Base-by-base conservation (phyloP, 2,797 vertebrate genomes). In the Sus cebifrons region DNA sequence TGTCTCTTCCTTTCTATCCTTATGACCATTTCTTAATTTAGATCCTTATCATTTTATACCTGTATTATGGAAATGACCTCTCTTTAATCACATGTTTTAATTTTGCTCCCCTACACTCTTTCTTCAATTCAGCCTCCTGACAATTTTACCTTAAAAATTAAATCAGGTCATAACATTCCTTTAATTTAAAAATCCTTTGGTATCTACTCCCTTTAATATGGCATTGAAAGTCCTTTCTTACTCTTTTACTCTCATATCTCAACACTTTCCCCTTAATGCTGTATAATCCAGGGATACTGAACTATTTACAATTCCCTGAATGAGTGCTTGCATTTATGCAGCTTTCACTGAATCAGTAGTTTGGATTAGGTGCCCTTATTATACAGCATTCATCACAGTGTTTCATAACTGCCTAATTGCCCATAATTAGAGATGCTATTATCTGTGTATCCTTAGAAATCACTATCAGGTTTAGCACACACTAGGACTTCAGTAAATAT, bases 61-160 rank as follows among this genome's bases (percentile, higher is more conserved):
- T 68, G 21, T 56, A 73, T 89, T 71, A 67, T 67, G 21, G 56
- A 29, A 92, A 75, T 75, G 10, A 6, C 7, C 54, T 86, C 5
- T 73, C 49, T 84, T 20, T 67, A 96, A 79, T 7, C 25, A 83
- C 29, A 92, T 15, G 6, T 44, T 83, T 96, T 83, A 70, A 27
- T 77, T 95, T 67, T 90, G 25, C 2, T 78, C 4, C 23, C 44
- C 32, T 94, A 71, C 2, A 52, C 44, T 77, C 9, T 94, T 32
- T 27, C 29, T 67, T 86, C 49, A 71, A 78, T 62, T 25, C 15
- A 71, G 23, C 62, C 20, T 94, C 15, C 27, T 86, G n/a, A n/a
- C 52, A 86, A 29, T 49, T 64, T 94, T 75, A 90, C 70, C 49
- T 86, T 82, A 64, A 92, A 81, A 70, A 82, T 89, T 89, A 83